Base-by-base conservation (phyloP, 2,888 invertebrate species). In the Hemicrepidius hirtus region DNA sequence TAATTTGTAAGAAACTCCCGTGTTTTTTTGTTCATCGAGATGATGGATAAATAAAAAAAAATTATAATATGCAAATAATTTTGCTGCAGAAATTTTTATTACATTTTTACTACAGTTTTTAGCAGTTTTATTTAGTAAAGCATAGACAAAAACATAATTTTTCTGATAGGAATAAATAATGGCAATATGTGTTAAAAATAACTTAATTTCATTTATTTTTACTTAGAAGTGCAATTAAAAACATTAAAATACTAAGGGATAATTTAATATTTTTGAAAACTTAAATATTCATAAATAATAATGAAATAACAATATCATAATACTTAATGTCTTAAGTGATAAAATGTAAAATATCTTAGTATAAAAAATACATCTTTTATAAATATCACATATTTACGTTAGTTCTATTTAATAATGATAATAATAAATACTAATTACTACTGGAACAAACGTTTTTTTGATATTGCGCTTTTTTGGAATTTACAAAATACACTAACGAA, bases 361-460 rank as follows among this genome's bases (percentile, higher is more conserved):
- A 69, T 69, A 69, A 69, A 69, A 65, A 69, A 69, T 69, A 69
- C 63, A 63, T 24, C 53, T 18, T 68, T 63, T 50, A 69, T 69
- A 69, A 69, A 69, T 69, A 69, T 69, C 69, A 69, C 69, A 69
- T 60, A 46, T 37, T 57, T 57, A 44, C 21, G 13, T 37, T 60
- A 60, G 44, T 35, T 32, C 28, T 49, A 59, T 37, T 44, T 32
- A 13, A 12, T 20, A 55, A 44, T 10, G n/a, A 44, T 9, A 24
- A 50, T 37, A 68, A 68, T 59, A 59, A 68, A 60, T 68, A 67
- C 35, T 28, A 55, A 28, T n/a, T 60, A 59, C 68, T 68, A 68
- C 20, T 55, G 68, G 62, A 68, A 62, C 68, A 68, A 24, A 37
- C 10, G 64, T 37, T 49, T 65, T n/a, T 53, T 20, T 46, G 46